Evolutionary conservation across 2,113 vertebrate species (phyloP).

Genomic region (Sphyrna mokarran): DNA sequence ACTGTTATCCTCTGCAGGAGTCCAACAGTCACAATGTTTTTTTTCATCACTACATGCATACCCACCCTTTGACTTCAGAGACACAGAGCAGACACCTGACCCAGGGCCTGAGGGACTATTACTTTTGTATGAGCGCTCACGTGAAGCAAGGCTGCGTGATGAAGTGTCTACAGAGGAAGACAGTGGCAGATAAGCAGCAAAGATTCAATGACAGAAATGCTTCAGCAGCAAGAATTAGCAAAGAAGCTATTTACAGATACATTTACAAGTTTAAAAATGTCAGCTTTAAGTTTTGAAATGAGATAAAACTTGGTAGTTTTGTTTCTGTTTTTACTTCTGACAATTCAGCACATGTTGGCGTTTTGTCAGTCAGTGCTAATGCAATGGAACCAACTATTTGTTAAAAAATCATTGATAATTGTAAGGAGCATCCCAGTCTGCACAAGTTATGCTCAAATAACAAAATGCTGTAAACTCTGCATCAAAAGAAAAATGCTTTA

Average conservation of each 20-base stretch:
- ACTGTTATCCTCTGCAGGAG: constrained; percentile 20
- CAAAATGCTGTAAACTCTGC: neutral
- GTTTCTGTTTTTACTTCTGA: neutral
- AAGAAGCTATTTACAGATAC: constrained; percentile 41
- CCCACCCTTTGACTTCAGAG: constrained; percentile 96
- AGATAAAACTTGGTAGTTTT: neutral
- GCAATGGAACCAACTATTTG: constrained; percentile 4
- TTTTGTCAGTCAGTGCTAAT: constrained; percentile 21
- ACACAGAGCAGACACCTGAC: constrained; percentile 88
- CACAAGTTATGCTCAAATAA: neutral
- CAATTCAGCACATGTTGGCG: neutral
- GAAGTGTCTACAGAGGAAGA: constrained; percentile 91
- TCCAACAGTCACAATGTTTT: constrained; percentile 41
- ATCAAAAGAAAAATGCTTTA: neutral
- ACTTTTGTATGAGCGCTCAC: constrained; percentile 88
- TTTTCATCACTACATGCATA: constrained; percentile 60
- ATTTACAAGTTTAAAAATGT: neutral
- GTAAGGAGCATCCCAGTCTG: neutral
- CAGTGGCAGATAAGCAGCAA: constrained; percentile 88
- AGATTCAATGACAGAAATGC: constrained; percentile 69
- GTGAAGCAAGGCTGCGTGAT: constrained; percentile 92
- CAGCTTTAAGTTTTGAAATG: neutral
- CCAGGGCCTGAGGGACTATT: constrained; percentile 81
- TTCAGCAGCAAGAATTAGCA: constrained; percentile 55
- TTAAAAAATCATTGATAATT: neutral